Evolutionary conservation across 2,113 vertebrate species (phyloP).

Genomic region (Peromyscus maniculatus): DNA sequence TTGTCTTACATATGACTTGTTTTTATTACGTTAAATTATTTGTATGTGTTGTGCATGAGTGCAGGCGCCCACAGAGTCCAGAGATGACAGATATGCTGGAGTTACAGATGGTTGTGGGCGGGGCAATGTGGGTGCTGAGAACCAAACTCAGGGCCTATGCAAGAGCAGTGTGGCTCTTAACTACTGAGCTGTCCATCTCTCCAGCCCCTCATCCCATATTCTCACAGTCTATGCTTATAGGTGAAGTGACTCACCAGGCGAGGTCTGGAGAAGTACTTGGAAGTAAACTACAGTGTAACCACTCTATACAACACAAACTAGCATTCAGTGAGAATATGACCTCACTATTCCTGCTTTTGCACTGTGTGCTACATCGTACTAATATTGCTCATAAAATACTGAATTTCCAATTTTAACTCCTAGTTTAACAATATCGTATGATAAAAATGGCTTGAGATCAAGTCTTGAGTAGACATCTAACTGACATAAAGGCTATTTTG

Average conservation of each 20-base stretch:
- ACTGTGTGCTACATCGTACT: neutral
- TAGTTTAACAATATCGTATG: neutral
- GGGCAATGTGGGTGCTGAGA: neutral
- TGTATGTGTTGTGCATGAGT: neutral
- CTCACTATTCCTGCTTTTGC: neutral
- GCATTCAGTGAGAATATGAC: neutral
- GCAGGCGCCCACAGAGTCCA: neutral
- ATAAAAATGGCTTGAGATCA: neutral
- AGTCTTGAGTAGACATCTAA: neutral
- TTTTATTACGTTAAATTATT: neutral
- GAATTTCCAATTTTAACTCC: constrained; percentile 1
- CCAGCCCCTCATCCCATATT: neutral
- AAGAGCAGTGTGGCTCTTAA: neutral
- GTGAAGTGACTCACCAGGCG: neutral
- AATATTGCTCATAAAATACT: constrained; percentile 29
- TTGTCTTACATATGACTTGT: neutral
- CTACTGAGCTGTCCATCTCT: no score
- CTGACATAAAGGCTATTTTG: neutral
- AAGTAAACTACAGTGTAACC: neutral
- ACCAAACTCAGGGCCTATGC: neutral
- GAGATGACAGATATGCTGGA: neutral
- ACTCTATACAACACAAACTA: neutral
- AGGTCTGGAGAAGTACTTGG: neutral
- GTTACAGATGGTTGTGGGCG: neutral
- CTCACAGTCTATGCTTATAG: neutral